Conservation (phyloP, 2,888 invertebrate species). For the Dendrolimus pini region DNA sequence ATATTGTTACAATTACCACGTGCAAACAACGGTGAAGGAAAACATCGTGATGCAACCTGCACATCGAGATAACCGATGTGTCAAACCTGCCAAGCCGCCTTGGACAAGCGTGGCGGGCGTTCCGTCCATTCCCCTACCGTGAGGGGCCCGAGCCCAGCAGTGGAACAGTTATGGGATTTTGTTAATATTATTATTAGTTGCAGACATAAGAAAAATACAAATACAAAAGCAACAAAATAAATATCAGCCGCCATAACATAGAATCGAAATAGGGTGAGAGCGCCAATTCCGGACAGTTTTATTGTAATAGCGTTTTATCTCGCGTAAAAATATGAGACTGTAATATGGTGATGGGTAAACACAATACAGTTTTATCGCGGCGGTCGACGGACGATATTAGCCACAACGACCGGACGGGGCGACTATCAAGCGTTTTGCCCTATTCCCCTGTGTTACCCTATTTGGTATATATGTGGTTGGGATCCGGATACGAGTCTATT, state of each 20-base stretch:
- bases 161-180: too few relatives aligned
- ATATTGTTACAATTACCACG: too few relatives aligned
- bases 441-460: slow-evolving; percentile 4
- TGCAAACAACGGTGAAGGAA: too few relatives aligned
- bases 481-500: too few relatives aligned
- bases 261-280: background rate
- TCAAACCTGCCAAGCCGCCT: too few relatives aligned
- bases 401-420: slow-evolving; percentile 10
- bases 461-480: too few relatives aligned
- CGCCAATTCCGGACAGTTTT: slow-evolving; percentile 12
- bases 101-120: too few relatives aligned
- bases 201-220: background rate
- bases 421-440: slow-evolving; percentile 10
- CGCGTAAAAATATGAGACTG: slow-evolving; percentile 21
- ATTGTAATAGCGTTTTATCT: slow-evolving; percentile 18
- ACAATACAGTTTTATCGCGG: slow-evolving; percentile 17
- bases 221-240: background rate
- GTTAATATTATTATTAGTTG: too few relatives aligned
- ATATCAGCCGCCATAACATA: background rate
- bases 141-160: too few relatives aligned
- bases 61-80: too few relatives aligned
- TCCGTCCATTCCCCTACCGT: too few relatives aligned
- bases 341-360: slow-evolving; percentile 17
- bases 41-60: too few relatives aligned
- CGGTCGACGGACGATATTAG: slow-evolving; percentile 13